These are phyloP conservation scores for Entelurus aequoreus DNA, from an alignment of 2,113 vertebrate species.

Conservation along the genomic window DNA sequence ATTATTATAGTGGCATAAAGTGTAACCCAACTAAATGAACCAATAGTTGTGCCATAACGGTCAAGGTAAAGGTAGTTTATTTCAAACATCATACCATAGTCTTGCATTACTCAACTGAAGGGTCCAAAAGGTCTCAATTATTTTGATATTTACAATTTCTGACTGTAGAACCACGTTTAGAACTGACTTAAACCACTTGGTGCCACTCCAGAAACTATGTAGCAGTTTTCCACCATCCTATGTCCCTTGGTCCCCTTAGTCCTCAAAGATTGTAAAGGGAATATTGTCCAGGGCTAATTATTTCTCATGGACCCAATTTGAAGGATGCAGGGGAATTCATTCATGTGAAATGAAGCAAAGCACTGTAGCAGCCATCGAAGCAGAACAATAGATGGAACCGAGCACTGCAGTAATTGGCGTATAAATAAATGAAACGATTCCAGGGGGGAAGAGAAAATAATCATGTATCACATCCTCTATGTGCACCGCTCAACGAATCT, in stretches of 20 bases:
- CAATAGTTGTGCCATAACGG: too few species aligned
- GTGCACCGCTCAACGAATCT: slow-evolving; percentile 21
- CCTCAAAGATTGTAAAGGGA: slow-evolving; percentile 7
- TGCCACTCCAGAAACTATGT: background rate
- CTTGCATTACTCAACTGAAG: background rate
- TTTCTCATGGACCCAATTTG: slow-evolving; percentile 36
- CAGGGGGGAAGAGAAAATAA: slow-evolving; percentile 9
- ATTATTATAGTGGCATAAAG: background rate
- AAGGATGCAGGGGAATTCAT: slow-evolving; percentile 28
- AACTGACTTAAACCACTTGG: background rate
- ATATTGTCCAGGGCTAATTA: slow-evolving; percentile 26
- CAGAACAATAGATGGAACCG: slow-evolving; percentile 23
- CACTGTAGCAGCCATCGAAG: slow-evolving; percentile 23
- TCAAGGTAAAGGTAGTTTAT: too few species aligned
- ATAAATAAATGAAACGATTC: slow-evolving; percentile 28
- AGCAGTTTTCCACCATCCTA: slow-evolving; percentile 13
- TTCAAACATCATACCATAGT: too few species aligned
- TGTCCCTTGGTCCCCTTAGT: background rate
- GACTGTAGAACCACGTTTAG: background rate
- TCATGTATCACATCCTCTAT: slow-evolving; percentile 23
- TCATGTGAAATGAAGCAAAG: slow-evolving; percentile 26
- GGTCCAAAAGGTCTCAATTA: background rate
- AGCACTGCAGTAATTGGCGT: slow-evolving; percentile 28
- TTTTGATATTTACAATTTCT: background rate
- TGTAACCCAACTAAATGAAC: background rate